Percentiles rank a stretch among this genome's conserved stretches.
phyloP scores from a whole-genome alignment of 2,888 invertebrate genomes.

The Eupeodes luniger region DNA sequence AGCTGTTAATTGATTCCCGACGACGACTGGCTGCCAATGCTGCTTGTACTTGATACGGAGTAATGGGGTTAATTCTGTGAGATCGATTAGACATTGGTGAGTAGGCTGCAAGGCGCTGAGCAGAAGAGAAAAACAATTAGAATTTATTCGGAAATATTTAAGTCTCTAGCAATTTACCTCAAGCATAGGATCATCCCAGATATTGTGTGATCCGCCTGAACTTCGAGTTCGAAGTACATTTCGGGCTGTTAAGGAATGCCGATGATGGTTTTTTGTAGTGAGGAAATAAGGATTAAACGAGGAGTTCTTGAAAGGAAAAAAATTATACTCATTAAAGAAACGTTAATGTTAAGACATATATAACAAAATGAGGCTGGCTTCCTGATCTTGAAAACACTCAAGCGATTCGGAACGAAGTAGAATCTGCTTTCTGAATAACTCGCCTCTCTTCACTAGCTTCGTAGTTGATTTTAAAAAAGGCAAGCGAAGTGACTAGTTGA shows the following conservation, averaged over 20 bases:
- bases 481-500: no score
- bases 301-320: constrained; percentile 78
- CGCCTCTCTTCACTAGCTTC: no score
- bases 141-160: background rate
- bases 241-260: constrained; percentile 83
- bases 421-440: no score
- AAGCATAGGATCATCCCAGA: constrained; percentile 84
- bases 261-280: constrained; percentile 79
- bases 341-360: no score
- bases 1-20: constrained; percentile 89
- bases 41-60: constrained; percentile 83
- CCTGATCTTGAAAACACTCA: no score
- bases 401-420: no score
- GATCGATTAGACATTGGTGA: constrained; percentile 87
- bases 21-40: constrained; percentile 84
- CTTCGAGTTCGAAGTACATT: constrained; percentile 83
- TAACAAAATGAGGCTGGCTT: no score
- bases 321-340: background rate
- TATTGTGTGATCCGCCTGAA: constrained; percentile 82
- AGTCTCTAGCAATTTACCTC: constrained; percentile 80
- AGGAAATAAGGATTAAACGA: constrained; percentile 81
- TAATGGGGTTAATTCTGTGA: constrained; percentile 84
- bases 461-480: no score
- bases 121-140: constrained; percentile 1
- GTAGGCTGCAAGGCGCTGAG: constrained; percentile 85